Evolutionary conservation across 2,888 invertebrate species (phyloP), one percentile per base, ranked within the genome.

Genomic region (Drosophila meridiana): DNA sequence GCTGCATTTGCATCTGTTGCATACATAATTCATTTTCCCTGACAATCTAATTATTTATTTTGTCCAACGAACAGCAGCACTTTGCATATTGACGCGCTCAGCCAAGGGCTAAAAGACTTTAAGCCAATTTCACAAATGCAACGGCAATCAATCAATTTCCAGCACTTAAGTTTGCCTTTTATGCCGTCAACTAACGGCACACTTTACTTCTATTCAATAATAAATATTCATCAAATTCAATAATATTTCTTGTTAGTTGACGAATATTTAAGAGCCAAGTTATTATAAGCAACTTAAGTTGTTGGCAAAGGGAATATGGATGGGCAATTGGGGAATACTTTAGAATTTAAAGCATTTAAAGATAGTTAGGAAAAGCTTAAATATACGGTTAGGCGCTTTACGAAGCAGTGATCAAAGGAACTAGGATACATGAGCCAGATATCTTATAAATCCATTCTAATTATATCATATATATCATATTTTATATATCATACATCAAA

Each of bases 41-140:
- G 57, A 47, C 53, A 79, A 63, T 63, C 50, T 62, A 79, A 67
- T 71, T 67, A 67, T 50, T n/a, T 28, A 6, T 5, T 28, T 55
- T 40, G 52, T 11, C 30, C 9, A 32, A 26, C 40, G 20, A 9
- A 4, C 32, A 52, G 32, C 32, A 5, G 52, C 52, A 52, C 8
- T 11, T 4, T 26, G 47, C 11, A 14, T 42, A 48, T 47, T 11
- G 34, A 40, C 26, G 50, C 42, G 26, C 20, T 14, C 40, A 56
- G n/a, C 11, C 40, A 20, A 5, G 28, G 9, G 38, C 14, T 8
- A 26, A 38, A 30, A 3, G 3, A 34, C 60, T 38, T 34, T 5
- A n/a, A 30, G 55, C 30, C 55, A 56, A 56, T 30, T 40, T 30
- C 36, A 30, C 20, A 52, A 34, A 52, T 52, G 50, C 50, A 50